These are phyloP conservation scores for Mimas tiliae DNA, from an alignment of 2,888 invertebrate genomes.

Conservation along the genomic window DNA sequence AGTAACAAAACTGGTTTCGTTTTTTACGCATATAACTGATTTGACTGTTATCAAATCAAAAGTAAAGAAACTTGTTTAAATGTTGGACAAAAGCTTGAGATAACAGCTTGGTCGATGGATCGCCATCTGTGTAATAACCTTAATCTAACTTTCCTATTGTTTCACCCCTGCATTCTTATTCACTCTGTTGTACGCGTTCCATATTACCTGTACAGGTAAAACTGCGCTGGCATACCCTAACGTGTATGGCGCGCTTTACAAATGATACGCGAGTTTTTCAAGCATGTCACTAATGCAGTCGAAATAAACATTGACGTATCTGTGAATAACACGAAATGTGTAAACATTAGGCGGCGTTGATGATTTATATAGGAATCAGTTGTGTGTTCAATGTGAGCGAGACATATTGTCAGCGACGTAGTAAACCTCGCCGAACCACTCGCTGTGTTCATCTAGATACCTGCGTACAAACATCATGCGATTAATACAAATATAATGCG, in stretches of 20 bases:
- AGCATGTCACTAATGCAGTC: conserved; percentile 6
- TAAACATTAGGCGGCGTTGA: conserved; percentile 2
- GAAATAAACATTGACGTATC: conserved; percentile 8
- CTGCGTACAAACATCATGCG: conserved; percentile 64
- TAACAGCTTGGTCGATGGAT: too few species aligned
- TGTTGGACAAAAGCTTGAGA: too few species aligned
- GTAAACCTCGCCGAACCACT: conserved; percentile 92
- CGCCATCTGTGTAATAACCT: too few species aligned
- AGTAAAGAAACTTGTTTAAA: too few species aligned
- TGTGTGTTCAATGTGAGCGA: conserved; percentile 57
- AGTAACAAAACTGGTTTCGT: too few species aligned
- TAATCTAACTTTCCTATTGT: too few species aligned
- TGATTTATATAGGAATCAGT: neutral
- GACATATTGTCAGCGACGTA: conserved; percentile 84
- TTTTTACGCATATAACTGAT: too few species aligned
- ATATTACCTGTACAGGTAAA: too few species aligned
- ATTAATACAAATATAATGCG: neutral
- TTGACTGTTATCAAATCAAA: too few species aligned
- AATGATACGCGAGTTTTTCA: conserved; percentile 12
- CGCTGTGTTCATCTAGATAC: conserved; percentile 90
- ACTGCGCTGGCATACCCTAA: too few species aligned
- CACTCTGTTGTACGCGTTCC: too few species aligned
- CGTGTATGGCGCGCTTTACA: neutral
- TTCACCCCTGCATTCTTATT: too few species aligned
- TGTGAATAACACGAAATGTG: neutral